phyloP scores from a whole-genome alignment of 2,113 vertebrate genomes.

The Nannospalax galili region DNA sequence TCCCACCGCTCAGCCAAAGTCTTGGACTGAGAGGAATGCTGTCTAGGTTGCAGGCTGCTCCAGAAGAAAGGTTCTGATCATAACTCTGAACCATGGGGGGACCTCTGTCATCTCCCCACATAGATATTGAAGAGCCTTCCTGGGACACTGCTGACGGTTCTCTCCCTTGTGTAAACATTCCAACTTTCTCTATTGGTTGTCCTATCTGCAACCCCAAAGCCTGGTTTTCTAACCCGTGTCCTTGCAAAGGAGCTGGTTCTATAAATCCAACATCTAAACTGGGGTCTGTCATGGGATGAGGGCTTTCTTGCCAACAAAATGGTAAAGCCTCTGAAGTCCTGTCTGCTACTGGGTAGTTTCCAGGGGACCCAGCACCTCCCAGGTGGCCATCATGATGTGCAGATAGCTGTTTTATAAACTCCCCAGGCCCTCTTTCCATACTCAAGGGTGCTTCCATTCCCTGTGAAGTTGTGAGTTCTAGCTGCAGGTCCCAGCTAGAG shows the following conservation, averaged over 20 bases:
- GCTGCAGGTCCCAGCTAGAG: slow-evolving; percentile 55
- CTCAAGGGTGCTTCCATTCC: neutral
- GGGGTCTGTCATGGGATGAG: neutral
- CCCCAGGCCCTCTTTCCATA: neutral
- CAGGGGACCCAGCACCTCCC: neutral
- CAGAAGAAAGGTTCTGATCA: neutral
- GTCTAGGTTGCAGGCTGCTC: neutral
- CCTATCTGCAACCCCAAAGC: neutral
- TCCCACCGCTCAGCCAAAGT: slow-evolving; percentile 54
- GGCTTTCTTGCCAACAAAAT: slow-evolving; percentile 61
- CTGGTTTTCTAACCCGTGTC: slow-evolving; percentile 34
- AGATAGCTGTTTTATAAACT: neutral
- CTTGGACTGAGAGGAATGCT: slow-evolving; percentile 12
- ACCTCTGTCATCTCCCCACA: slow-evolving; percentile 51
- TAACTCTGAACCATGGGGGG: slow-evolving; percentile 22
- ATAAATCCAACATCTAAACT: slow-evolving; percentile 2
- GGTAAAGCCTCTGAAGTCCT: slow-evolving; percentile 8
- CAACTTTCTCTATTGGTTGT: neutral
- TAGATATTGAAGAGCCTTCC: slow-evolving; percentile 44
- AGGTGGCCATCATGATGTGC: neutral
- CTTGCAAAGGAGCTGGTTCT: slow-evolving; percentile 44
- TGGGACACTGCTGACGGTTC: neutral
- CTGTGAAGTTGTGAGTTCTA: slow-evolving; percentile 29
- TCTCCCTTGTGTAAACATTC: neutral
- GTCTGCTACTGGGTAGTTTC: neutral